Evolutionary conservation across 2,113 vertebrate genomes (phyloP), one percentile per base, ranked within the genome.

Genomic region (Oncorhynchus clarkii): DNA sequence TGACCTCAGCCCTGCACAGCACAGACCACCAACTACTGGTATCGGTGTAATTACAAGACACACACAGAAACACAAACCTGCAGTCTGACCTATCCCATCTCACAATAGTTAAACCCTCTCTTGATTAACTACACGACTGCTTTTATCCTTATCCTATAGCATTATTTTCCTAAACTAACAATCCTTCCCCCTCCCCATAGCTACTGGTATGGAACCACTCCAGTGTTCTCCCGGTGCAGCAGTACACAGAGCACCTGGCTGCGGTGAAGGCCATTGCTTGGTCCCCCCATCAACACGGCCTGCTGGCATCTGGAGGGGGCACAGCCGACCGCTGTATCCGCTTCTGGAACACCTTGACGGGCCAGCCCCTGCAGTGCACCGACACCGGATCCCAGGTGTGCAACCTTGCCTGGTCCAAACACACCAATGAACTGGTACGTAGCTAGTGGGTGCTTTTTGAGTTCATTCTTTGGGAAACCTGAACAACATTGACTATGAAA

Each of bases 381-480:
- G 98, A 99, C 91, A 99, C 98, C 0, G 98, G 98, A 0, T 99
- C 97, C 0, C 98, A 99, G 73, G 98, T 99, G 70, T 99, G 98
- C 94, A 99, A 99, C 90, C 93, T 99, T 80, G 98, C 98, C 90
- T 99, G 98, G 98, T 99, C 98, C 24, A 99, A 99, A 76, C 98
- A 99, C 4, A 97, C 98, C 67, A 99, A 99, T 0, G 98, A 99
- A 82, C 94, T 99, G 83, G 98, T 99, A 82, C 94, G 95, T 85
- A 64, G 59, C 18, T 16, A 9, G 14, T 13, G 49, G 49, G 49
- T 16, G 51, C 3, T 13, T 54, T 54, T 5, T 4, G 12, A 16
- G 51, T 18, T 54, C 14, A 18, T 54, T 54, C 51, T 54, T 13
- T 13, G 14, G 11, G 49, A 14, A 16, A 51, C 49, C 12, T 39